Conservation (phyloP, 1,140 invertebrate genomes). For the Sminthurinus signatus region DNA sequence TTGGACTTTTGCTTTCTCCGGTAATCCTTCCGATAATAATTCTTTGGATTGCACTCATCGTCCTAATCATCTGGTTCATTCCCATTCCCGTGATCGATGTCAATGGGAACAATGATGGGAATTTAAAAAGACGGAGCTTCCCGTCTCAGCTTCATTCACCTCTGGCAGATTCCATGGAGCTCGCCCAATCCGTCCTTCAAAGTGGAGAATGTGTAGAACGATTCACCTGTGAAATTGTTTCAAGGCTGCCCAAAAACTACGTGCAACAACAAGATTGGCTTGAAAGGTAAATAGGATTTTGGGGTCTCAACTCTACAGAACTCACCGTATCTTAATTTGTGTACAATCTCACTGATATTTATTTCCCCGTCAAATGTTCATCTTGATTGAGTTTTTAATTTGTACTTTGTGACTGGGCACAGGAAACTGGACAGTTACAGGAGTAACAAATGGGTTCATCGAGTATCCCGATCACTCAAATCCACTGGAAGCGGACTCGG, state of each 20-base stretch:
- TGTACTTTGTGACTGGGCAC: neutral
- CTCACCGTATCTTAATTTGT: too few relatives aligned
- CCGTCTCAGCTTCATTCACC: neutral
- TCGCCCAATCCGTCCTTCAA: conserved; percentile 17
- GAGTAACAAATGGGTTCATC: conserved; percentile 21
- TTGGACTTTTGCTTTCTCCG: conserved; percentile 21
- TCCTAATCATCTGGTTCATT: conserved; percentile 19
- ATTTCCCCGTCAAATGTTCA: too few relatives aligned
- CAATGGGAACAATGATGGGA: neutral
- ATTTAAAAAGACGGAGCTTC: neutral
- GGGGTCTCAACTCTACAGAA: too few relatives aligned
- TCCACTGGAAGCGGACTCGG: conserved; percentile 9
- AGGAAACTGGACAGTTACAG: neutral
- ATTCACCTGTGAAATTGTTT: conserved; percentile 24
- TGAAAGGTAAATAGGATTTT: conserved; percentile 13
- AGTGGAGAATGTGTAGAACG: conserved; percentile 32
- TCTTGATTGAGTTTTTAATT: too few relatives aligned
- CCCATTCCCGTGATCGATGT: conserved; percentile 16
- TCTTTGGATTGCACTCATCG: conserved; percentile 12
- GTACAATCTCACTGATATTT: too few relatives aligned
- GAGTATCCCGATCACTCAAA: conserved; percentile 26
- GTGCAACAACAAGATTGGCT: conserved; percentile 11
- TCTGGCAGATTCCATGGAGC: neutral
- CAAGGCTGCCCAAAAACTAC: neutral
- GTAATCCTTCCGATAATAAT: conserved; percentile 9